Evolutionary conservation across 2,113 vertebrate genomes (phyloP), one percentile per base, ranked within the genome.

Genomic region (Hoplias malabaricus): DNA sequence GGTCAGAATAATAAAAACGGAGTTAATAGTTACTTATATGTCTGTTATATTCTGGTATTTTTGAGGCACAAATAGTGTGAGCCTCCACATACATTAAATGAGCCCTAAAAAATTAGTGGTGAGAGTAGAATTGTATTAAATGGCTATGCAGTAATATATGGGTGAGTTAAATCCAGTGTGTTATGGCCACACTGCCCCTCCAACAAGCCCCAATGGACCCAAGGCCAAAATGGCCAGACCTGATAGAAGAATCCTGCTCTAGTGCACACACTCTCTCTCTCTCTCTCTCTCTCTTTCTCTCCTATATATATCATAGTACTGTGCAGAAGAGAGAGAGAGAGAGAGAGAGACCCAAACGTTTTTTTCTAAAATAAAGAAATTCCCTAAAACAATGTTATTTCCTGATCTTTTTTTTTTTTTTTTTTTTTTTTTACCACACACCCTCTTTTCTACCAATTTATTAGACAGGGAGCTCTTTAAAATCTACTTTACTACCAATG

Each of bases 221-320:
- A 79, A 73, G 83, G 83, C 84, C 83, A 83, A 81, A 79, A 68
- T 79, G 80, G 76, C 66, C 82, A 78, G 53, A 86, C 85, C 84
- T 78, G 82, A 75, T 77, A 73, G 71, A 72, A 56, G 80, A 27
- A 57, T 27, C 4, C 56, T 31, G 43, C 2, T 46, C 43, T 16
- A 46, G 43, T 12, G 11, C 3, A 46, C 43, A 13, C 14, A 78
- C 84, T 82, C 82, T 21, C 14, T 1, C 43, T 46, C 43, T n/a
- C n/a, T n/a, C n/a, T n/a, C n/a, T n/a, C n/a, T n/a, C n/a, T n/a
- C n/a, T n/a, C n/a, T n/a, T n/a, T n/a, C n/a, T n/a, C n/a, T n/a
- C n/a, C n/a, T n/a, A n/a, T n/a, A n/a, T n/a, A n/a, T n/a, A n/a
- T n/a, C n/a, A n/a, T n/a, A n/a, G n/a, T n/a, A n/a, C n/a, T n/a